Base-by-base conservation (phyloP, 2,113 vertebrate genomes). In the Limnothrissa miodon region DNA sequence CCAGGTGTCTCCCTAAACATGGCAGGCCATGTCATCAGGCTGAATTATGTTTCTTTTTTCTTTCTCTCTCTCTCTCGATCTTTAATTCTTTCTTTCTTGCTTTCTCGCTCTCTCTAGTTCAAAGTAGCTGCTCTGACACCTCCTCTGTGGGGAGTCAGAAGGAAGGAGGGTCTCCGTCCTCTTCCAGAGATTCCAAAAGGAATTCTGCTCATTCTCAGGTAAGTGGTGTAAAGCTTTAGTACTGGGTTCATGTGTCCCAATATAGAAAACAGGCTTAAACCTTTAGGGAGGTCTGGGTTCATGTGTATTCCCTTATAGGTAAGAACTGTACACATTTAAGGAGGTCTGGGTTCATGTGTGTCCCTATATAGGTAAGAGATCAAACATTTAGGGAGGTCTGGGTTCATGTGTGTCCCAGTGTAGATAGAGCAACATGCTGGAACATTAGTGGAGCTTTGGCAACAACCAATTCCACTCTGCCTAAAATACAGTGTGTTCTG, bases 181-280 rank as follows among this genome's bases (percentile, higher is more conserved):
- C 91, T 86, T 90, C 90, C 87, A 92, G 90, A 87, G 86, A 94
- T 84, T 90, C 93, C 85, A 92, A 92, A 90, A 93, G 92, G 46
- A 82, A 59, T 45, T 70, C 36, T 0, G 80, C 25, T 25, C 80
- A 78, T n/a, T 78, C 83, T 45, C 87, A 89, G 86, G 89, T 88
- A 36, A 78, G 83, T 4, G 42, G n/a, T n/a, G n/a, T n/a, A n/a
- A n/a, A n/a, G n/a, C n/a, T n/a, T n/a, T n/a, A n/a, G n/a, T n/a
- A n/a, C n/a, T n/a, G n/a, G n/a, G n/a, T n/a, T n/a, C n/a, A n/a
- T n/a, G n/a, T n/a, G n/a, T n/a, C n/a, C n/a, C n/a, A n/a, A n/a
- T n/a, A n/a, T n/a, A n/a, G n/a, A n/a, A n/a, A n/a, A n/a, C n/a
- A n/a, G n/a, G n/a, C n/a, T n/a, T n/a, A n/a, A n/a, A n/a, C n/a